Conservation (phyloP, 2,113 vertebrate species). For the Xenopus laevis region DNA sequence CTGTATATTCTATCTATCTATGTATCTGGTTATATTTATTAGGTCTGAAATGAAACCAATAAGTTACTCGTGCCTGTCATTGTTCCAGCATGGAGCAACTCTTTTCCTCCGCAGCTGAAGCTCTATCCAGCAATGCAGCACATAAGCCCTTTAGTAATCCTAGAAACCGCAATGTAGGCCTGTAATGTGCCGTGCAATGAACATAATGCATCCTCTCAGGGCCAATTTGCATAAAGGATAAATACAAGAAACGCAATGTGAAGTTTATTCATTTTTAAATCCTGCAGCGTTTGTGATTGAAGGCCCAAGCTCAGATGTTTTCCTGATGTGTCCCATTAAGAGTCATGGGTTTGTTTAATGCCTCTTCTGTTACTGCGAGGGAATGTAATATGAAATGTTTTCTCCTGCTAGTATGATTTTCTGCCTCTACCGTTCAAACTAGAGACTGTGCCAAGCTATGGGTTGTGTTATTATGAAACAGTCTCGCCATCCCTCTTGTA, state of each 20-base stretch:
- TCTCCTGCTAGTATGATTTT: constrained; percentile 71
- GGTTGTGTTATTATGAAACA: constrained; percentile 64
- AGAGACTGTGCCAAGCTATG: constrained; percentile 61
- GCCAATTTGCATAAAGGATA: constrained; percentile 86
- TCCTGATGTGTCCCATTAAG: constrained; percentile 80
- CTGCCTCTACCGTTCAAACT: constrained; percentile 58
- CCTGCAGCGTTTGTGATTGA: constrained; percentile 81
- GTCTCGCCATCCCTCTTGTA: constrained; percentile 69
- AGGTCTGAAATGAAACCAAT: no score
- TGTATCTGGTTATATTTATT: no score
- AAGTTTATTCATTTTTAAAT: constrained; percentile 90
- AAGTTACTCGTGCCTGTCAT: neutral
- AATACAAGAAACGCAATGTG: constrained; percentile 85
- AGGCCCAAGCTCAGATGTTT: constrained; percentile 83
- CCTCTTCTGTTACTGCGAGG: constrained; percentile 72
- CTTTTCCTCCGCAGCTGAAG: constrained; percentile 7
- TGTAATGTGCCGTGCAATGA: constrained; percentile 64
- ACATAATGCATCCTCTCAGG: constrained; percentile 74
- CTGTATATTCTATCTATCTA: no score
- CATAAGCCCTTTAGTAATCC: constrained; percentile 59
- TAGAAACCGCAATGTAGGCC: constrained; percentile 63
- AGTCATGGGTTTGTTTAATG: constrained; percentile 78
- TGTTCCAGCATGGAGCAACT: neutral
- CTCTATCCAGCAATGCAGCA: constrained; percentile 52
- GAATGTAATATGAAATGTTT: constrained; percentile 64